Percentiles rank a stretch among this genome's conserved stretches.
Evolutionary conservation across 1,140 invertebrate genomes (phyloP).

Genomic region (Euschistus heros): DNA sequence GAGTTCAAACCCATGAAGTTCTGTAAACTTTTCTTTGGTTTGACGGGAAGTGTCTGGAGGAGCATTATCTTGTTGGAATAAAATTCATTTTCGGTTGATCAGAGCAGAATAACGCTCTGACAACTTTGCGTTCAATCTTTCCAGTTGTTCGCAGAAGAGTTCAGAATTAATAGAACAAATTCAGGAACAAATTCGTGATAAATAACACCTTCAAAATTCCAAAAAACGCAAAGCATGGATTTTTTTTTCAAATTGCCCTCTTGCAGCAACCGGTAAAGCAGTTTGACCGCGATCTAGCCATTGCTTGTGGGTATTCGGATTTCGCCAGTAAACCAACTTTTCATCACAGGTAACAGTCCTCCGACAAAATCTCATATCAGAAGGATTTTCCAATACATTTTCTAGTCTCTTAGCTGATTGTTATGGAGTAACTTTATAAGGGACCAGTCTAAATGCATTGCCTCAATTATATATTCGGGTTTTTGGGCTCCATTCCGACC

Average conservation of each 20-base stretch:
- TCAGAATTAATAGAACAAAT: too few species aligned
- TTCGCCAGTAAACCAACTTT: neutral
- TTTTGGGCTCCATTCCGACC: too few species aligned
- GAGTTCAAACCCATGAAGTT: too few species aligned
- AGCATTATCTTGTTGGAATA: neutral
- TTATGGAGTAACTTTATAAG: neutral
- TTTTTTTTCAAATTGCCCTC: too few species aligned
- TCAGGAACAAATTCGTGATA: too few species aligned
- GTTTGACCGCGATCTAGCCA: constrained; percentile 3
- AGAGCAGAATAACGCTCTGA: neutral
- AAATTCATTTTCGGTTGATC: too few species aligned
- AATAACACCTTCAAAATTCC: too few species aligned
- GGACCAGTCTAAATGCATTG: constrained; percentile 6
- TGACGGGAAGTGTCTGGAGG: too few species aligned
- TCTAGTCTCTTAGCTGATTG: constrained; percentile 4
- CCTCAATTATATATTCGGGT: too few species aligned
- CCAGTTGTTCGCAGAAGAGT: neutral
- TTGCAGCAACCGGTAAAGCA: too few species aligned
- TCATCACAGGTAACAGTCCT: constrained; percentile 1
- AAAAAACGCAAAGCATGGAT: too few species aligned
- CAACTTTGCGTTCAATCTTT: constrained; percentile 1
- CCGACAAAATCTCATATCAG: neutral
- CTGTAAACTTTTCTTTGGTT: too few species aligned
- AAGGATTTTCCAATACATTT: neutral
- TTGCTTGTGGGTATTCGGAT: constrained; percentile 3